These are phyloP conservation scores for Nasonia longicornis DNA, from an alignment of 1,140 invertebrate species.

Conservation along the genomic window DNA sequence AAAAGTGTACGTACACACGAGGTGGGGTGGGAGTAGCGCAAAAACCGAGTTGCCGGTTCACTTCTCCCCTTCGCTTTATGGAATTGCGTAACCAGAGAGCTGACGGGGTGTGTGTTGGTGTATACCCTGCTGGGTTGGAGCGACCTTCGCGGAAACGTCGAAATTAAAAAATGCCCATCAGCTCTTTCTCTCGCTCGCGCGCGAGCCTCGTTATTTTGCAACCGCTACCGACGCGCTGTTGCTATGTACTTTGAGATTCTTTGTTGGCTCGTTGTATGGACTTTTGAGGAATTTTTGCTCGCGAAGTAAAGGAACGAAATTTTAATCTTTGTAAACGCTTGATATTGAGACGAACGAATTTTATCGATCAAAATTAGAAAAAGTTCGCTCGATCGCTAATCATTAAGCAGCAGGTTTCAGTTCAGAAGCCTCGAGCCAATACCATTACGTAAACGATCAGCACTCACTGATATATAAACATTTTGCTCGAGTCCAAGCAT, in stretches of 20 bases:
- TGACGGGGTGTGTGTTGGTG: background rate
- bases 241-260: background rate
- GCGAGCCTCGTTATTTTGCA: background rate
- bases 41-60: background rate
- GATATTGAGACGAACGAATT: no score
- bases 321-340: no score
- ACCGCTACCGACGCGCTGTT: background rate
- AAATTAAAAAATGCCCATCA: slow-evolving; percentile 31
- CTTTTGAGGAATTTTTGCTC: background rate
- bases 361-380: no score
- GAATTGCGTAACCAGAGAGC: background rate
- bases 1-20: slow-evolving; percentile 43
- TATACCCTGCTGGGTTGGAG: background rate
- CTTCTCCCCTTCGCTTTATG: background rate
- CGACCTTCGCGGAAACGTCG: slow-evolving; percentile 20
- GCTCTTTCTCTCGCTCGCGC: background rate
- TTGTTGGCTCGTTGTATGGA: background rate
- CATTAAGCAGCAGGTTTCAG: no score
- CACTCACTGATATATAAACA: background rate
- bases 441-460: no score
- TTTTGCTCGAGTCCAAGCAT: background rate
- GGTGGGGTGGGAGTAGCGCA: background rate
- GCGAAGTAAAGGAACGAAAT: background rate
- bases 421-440: no score
- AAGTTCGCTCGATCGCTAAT: no score